phyloP scores from a whole-genome alignment of 2,113 vertebrate genomes.

The Muscicapa adusta region DNA sequence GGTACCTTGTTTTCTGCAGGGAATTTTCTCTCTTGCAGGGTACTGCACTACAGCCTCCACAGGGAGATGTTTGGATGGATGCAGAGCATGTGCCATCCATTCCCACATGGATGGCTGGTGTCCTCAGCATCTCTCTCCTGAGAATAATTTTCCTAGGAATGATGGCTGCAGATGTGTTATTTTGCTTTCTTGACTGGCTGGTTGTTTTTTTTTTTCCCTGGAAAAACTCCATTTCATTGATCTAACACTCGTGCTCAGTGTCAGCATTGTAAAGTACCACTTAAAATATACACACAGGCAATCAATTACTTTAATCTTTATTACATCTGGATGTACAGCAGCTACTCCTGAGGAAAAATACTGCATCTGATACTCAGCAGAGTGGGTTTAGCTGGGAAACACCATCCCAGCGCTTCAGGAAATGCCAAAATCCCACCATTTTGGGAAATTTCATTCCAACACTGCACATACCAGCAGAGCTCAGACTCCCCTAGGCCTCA shows the following conservation, averaged over 20 bases:
- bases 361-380: background rate
- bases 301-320: constrained; percentile 24
- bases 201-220: background rate
- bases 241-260: background rate
- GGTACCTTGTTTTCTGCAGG: background rate
- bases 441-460: background rate
- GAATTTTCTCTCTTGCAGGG: background rate
- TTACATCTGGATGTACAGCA: background rate
- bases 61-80: background rate
- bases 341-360: background rate
- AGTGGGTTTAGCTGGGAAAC: background rate
- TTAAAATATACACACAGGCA: background rate
- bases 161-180: background rate
- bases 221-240: background rate
- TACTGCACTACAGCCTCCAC: background rate
- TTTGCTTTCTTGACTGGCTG: background rate
- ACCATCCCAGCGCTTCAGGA: background rate
- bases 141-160: background rate
- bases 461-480: background rate
- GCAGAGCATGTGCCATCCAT: background rate
- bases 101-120: background rate
- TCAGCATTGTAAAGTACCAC: constrained; percentile 18
- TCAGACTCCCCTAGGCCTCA: background rate
- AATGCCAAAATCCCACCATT: background rate
- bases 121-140: background rate